Evolutionary conservation across 1,140 invertebrate genomes (phyloP), one percentile per base, ranked within the genome.

Genomic region (Trichoplusia ni): DNA sequence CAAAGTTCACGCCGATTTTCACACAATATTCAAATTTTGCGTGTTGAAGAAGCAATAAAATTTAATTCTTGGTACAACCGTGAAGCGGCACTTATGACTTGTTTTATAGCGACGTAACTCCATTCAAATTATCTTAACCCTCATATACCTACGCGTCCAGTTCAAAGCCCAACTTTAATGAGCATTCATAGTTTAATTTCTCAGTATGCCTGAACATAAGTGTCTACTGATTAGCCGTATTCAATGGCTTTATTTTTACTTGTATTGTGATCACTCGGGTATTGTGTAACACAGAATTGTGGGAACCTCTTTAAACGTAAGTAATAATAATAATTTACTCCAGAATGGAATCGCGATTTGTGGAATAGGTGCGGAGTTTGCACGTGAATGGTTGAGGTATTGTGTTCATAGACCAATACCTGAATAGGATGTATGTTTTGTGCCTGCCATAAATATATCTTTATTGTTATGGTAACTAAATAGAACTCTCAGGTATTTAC

Each of bases 11-110:
- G 38, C 13, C 13, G 47, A 61, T 64, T 64, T 67, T 64, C 65
- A 51, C 54, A 67, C 53, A 68, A 70, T 67, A 71, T 73, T 76
- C 66, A 76, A 69, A 76, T 71, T 76, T 69, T 44, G 68, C 65
- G 61, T 64, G 44, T 54, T 65, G 62, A 67, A 70, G 69, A 62
- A 75, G 75, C 66, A 63, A 73, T 75, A 73, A 78, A 73, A 64
- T 46, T 49, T 67, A 70, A 64, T 75, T 69, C 73, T 56, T 49
- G 46, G 70, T 65, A 73, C 68, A 63, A 37, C 53, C 75, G 70
- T 75, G 68, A 71, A 73, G 64, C 58, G 62, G 67, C 65, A 69
- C 73, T 67, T 67, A 69, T 59, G 56, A 62, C 37, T 21, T 37
- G 64, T 67, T 75, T 78, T 75, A 75, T 75, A 49, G 60, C 27